Evolutionary conservation across 2,797 vertebrate genomes (phyloP), one percentile per base, ranked within the genome.

Genomic region (Chaunax sp.): DNA sequence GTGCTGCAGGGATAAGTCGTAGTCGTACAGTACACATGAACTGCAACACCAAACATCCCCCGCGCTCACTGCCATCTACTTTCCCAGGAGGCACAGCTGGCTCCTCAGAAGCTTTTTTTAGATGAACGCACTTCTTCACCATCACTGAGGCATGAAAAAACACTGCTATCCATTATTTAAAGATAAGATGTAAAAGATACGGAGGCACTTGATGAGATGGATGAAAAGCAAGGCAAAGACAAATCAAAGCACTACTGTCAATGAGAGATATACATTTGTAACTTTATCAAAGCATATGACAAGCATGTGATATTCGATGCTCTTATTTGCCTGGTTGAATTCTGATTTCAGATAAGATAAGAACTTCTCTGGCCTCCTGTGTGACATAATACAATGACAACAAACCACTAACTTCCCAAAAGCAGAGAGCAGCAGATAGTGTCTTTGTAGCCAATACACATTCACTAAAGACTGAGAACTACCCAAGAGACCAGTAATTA

Each of bases 161-260:
- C 15, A 22, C 44, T 30, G 15, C 53, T 50, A 75, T 86, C 37
- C 43, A 82, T 78, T 81, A 87, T 90, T 89, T 60, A 84, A 61
- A 83, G 69, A 78, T 78, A 76, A 58, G 57, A 72, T 69, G 30
- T 70, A 60, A 82, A 66, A 78, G 37, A 75, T 74, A 62, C 44
- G 50, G 59, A 82, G 58, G 70, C 43, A 46, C 37, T 47, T 68
- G 49, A 72, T 57, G 19, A 67, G 23, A 63, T 19, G 30, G 47
- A 58, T 50, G 28, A 66, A 22, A 35, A n/a, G 19, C 20, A 40
- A 47, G 4, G 68, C 4, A 52, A 28, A 25, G 20, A 41, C 2
- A 19, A 46, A 35, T 41, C 28, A 45, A 53, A 47, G 40, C 51
- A 14, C 14, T 52, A 23, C n/a, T 7, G 40, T 16, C 7, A 25